phyloP scores from a whole-genome alignment of 2,888 invertebrate species.

The Laspeyria flexula region DNA sequence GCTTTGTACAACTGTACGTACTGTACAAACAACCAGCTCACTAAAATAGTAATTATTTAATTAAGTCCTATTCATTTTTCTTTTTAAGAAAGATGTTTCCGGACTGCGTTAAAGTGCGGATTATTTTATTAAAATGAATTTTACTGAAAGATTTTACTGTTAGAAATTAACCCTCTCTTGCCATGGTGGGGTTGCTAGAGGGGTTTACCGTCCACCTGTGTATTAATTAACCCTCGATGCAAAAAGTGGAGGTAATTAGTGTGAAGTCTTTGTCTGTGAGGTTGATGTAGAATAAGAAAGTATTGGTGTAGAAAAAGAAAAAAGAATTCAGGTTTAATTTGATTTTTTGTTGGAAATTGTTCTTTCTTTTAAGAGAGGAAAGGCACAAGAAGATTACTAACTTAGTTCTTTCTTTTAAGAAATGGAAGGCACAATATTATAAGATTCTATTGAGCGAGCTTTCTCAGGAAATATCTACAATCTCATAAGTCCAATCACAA shows the following conservation, averaged over 20 bases:
- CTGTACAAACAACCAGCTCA: slow-evolving; percentile 12
- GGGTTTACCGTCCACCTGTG: background rate
- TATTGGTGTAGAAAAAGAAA: too few species aligned
- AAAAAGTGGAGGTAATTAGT: background rate
- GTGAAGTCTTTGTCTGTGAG: too few species aligned
- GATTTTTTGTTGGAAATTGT: too few species aligned
- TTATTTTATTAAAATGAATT: slow-evolving; percentile 4
- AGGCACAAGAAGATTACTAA: too few species aligned
- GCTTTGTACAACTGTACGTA: slow-evolving; percentile 17
- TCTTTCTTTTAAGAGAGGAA: too few species aligned
- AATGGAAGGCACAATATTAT: too few species aligned
- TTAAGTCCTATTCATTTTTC: background rate
- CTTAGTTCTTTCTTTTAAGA: too few species aligned
- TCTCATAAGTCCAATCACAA: too few species aligned
- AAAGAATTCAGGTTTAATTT: too few species aligned
- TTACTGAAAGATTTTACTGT: background rate
- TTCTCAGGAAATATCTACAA: too few species aligned
- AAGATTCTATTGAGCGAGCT: too few species aligned
- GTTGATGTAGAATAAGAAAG: too few species aligned
- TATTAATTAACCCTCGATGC: background rate
- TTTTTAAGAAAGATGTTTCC: background rate
- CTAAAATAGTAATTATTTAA: slow-evolving; percentile 25
- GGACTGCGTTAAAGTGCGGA: background rate
- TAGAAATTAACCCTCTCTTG: background rate
- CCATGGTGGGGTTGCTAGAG: background rate